Base-by-base conservation (phyloP, 2,113 vertebrate genomes). In the Amphilophus citrinellus region DNA sequence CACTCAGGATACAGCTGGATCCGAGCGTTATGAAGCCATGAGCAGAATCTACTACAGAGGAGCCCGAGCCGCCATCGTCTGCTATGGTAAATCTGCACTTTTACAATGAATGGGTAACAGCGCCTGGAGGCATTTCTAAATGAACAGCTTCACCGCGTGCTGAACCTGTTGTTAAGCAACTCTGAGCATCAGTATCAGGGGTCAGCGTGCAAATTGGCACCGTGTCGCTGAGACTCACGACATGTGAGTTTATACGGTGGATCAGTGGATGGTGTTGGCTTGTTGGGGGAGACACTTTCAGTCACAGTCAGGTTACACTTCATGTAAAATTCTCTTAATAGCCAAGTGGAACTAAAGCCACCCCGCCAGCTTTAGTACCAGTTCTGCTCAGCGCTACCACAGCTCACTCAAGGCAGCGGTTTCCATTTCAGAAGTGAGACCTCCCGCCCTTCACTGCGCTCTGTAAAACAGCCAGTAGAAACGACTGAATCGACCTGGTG, bases 11-110 rank as follows among this genome's bases (percentile, higher is more conserved):
- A 99, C 98, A 0, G 98, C 98, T 1, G 98, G 98, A 79, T 99
- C 98, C 0, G 98, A 99, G 88, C 97, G 98, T 10, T 99, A 99
- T 0, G 98, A 99, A 89, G 98, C 98, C 44, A 99, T 99, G 98
- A 99, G 98, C 91, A 96, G 98, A 62, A 99, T 99, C 86, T 99
- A 99, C 93, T 99, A 99, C 92, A 95, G 98, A 30, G 98, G 98
- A 47, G 98, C 98, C 0, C 97, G 97, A 61, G 98, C 98, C 1
- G 98, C 98, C 17, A 86, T 99, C 0, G 98, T 99, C 80, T 99
- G 98, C 93, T 99, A 98, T 2, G 98, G 98, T 99, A 94, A 94
- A 93, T 71, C 15, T 27, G 3, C 13, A 20, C 10, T 17, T 14
- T 37, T 15, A 22, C 35, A 39, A 44, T 14, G 32, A 10, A 47